These are phyloP conservation scores for Tachina lurida DNA, from an alignment of 2,888 invertebrate genomes.

Conservation along the genomic window DNA sequence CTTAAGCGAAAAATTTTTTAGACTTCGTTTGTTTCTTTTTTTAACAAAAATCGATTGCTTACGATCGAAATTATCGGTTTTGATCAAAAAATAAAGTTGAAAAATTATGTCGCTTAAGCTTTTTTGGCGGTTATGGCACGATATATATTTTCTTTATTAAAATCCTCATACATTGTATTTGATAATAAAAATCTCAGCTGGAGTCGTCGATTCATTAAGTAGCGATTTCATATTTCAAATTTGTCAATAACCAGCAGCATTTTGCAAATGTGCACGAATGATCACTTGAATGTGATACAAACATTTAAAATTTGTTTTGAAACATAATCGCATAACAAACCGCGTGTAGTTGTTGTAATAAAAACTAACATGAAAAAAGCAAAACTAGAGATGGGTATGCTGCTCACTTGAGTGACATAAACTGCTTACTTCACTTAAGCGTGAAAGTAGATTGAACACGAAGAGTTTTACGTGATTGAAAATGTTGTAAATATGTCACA, in stretches of 20 bases:
- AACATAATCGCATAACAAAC: background rate
- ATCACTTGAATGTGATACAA: background rate
- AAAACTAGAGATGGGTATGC: background rate
- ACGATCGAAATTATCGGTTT: too few species aligned
- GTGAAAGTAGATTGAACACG: too few species aligned
- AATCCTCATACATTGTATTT: background rate
- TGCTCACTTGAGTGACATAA: background rate
- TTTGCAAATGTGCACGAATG: background rate
- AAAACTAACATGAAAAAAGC: too few species aligned
- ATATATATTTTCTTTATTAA: background rate
- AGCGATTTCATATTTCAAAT: background rate
- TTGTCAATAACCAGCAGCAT: slow-evolving; percentile 34
- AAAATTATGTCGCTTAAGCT: too few species aligned
- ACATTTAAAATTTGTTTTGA: background rate
- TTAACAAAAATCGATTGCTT: too few species aligned
- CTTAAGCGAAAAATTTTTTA: too few species aligned
- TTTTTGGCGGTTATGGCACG: too few species aligned
- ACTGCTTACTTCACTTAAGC: too few species aligned
- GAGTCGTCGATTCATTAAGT: background rate
- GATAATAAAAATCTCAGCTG: slow-evolving; percentile 43
- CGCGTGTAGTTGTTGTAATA: background rate
- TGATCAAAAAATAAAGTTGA: too few species aligned
- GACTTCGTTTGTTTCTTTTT: too few species aligned
- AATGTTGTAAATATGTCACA: too few species aligned
- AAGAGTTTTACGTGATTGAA: too few species aligned